These are phyloP conservation scores for Potamilus streckersoni DNA, from an alignment of 1,140 invertebrate species.

Conservation along the genomic window DNA sequence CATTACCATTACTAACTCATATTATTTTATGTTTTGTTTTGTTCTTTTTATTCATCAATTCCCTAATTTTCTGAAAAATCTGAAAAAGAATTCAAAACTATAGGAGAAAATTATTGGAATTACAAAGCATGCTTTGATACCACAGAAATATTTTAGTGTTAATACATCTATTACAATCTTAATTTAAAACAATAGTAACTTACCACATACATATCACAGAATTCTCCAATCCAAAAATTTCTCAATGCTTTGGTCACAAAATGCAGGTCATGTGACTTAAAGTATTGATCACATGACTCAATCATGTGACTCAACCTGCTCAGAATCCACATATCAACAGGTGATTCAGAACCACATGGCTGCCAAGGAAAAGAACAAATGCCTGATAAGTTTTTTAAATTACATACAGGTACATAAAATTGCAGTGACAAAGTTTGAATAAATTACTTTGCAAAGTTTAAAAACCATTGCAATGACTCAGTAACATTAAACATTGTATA, in stretches of 20 bases:
- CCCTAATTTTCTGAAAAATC: not conserved
- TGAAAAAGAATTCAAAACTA: not conserved
- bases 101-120: too few species aligned
- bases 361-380: constrained; percentile 20
- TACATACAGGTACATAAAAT: too few species aligned
- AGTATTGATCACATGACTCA: constrained; percentile 47
- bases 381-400: too few species aligned
- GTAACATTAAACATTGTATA: too few species aligned
- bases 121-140: too few species aligned
- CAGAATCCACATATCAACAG: constrained; percentile 64
- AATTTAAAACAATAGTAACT: constrained; percentile 15
- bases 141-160: not conserved
- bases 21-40: too few species aligned
- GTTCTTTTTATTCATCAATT: too few species aligned
- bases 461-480: too few species aligned
- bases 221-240: constrained; percentile 61
- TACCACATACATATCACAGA: constrained; percentile 68
- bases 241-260: constrained; percentile 52
- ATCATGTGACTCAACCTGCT: constrained; percentile 55
- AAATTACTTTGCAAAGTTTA: too few species aligned
- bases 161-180: not conserved
- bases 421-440: too few species aligned
- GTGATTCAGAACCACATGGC: constrained; percentile 14
- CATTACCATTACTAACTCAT: too few species aligned
- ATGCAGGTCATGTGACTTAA: constrained; percentile 56